Evolutionary conservation across 2,888 invertebrate genomes (phyloP), one percentile per base, ranked within the genome.

Genomic region (Thumatha senex): DNA sequence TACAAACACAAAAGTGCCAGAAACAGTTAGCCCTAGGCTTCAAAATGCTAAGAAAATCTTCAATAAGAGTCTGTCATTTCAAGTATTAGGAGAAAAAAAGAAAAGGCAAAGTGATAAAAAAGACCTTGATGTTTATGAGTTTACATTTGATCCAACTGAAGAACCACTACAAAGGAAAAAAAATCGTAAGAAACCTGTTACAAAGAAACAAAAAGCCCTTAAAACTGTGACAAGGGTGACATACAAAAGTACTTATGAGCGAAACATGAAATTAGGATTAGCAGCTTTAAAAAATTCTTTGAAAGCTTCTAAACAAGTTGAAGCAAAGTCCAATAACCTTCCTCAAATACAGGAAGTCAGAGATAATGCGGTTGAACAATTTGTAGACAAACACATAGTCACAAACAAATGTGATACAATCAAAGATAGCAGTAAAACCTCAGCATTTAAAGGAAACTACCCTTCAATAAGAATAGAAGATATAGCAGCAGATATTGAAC

Each of bases 91-190:
- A 46, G 75, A 81, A 2, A 80, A 61, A 12, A 74, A 63, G 10
- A 35, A 64, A 0, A 74, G 74, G 44, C 68, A 77, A 54, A 64
- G 66, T 51, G 69, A 71, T 8, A 46, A 45, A 12, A 76, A 76
- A 54, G 75, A 78, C 40, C 54, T 78, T 49, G 89, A 90, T 71
- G 68, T 91, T 2, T 92, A 92, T 67, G 92, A 92, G 61, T 92
- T 92, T 48, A 90, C 90, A 13, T 92, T 74, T 77, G 88, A 92
- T 57, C 91, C 92, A 0, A 74, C 75, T 55, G 89, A 91, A 41
- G 91, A 92, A 70, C 90, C 91, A 10, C 65, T 77, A 46, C 82
- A 82, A 13, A 74, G 76, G 41, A 90, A 90, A 65, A 91, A 89
- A 58, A 91, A 89, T 58, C 76, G 75, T 9, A 89, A 83, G 55